phyloP scores from a whole-genome alignment of 2,888 invertebrate species.

The Pachycephus smyrnensis region DNA sequence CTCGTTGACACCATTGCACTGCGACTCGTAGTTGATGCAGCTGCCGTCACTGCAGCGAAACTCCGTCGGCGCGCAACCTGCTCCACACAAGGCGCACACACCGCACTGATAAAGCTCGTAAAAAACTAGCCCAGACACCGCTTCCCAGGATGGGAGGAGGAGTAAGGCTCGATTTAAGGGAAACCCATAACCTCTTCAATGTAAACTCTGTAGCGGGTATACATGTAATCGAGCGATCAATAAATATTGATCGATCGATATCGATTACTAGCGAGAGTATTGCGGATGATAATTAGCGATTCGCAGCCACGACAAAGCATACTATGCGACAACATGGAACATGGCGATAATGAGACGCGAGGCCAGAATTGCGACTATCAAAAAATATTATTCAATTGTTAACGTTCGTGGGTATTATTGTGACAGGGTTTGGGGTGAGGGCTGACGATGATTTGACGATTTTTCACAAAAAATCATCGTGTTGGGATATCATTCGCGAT shows the following conservation, averaged over 20 bases:
- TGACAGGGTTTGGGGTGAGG: background rate
- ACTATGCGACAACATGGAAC: background rate
- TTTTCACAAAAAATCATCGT: background rate
- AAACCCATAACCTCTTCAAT: background rate
- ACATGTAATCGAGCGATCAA: background rate
- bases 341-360: background rate
- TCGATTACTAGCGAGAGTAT: background rate
- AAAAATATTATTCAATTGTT: background rate
- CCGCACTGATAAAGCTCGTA: slow-evolving; percentile 55
- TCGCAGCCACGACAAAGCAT: background rate
- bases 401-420: background rate
- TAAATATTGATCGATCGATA: background rate
- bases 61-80: slow-evolving; percentile 69
- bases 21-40: slow-evolving; percentile 71
- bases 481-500: background rate
- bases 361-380: background rate
- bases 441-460: background rate
- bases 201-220: background rate
- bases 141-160: background rate
- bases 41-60: slow-evolving; percentile 70
- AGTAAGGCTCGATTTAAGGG: background rate
- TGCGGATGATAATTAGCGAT: background rate
- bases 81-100: slow-evolving; percentile 63
- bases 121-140: background rate
- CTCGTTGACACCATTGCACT: slow-evolving; percentile 73